Evolutionary conservation across 2,888 invertebrate genomes (phyloP).

Genomic region (Tryphoninae sp.): DNA sequence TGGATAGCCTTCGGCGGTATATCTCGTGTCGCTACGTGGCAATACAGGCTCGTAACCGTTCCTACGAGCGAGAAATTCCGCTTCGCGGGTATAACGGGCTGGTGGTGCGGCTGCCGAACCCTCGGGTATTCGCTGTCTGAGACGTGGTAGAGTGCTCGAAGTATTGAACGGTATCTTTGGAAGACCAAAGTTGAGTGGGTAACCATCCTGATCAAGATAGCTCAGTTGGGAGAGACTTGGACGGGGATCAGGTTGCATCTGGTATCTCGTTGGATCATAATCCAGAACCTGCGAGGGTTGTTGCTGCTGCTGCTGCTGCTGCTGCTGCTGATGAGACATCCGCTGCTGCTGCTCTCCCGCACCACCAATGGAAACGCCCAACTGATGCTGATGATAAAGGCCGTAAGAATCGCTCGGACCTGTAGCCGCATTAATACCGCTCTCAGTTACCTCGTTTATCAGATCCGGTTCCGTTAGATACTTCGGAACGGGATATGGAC

Average conservation of each 20-base stretch:
- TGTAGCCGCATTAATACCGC: constrained; percentile 66
- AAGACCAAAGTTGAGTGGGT: constrained; percentile 89
- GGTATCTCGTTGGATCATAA: constrained; percentile 75
- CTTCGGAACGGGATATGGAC: constrained; percentile 72
- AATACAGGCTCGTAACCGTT: constrained; percentile 81
- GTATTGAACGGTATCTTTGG: constrained; percentile 86
- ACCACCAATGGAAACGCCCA: constrained; percentile 50
- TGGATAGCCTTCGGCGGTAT: constrained; percentile 92
- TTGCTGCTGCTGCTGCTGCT: constrained; percentile 64
- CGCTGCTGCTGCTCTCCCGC: constrained; percentile 55
- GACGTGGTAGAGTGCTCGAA: constrained; percentile 90
- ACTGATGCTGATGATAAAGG: constrained; percentile 72
- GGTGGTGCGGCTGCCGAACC: constrained; percentile 83
- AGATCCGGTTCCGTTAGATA: constrained; percentile 82
- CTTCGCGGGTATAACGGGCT: constrained; percentile 85
- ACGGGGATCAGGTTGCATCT: constrained; percentile 74
- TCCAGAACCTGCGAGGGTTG: constrained; percentile 72
- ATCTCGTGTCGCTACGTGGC: constrained; percentile 81
- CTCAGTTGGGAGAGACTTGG: constrained; percentile 75
- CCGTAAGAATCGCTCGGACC: constrained; percentile 59
- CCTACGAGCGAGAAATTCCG: constrained; percentile 85
- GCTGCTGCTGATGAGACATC: constrained; percentile 54
- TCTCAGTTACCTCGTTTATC: constrained; percentile 80
- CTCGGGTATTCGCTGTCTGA: constrained; percentile 82
- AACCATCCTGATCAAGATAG: constrained; percentile 90